phyloP scores from a whole-genome alignment of 2,797 vertebrate species.

The Pipistrellus kuhlii region DNA sequence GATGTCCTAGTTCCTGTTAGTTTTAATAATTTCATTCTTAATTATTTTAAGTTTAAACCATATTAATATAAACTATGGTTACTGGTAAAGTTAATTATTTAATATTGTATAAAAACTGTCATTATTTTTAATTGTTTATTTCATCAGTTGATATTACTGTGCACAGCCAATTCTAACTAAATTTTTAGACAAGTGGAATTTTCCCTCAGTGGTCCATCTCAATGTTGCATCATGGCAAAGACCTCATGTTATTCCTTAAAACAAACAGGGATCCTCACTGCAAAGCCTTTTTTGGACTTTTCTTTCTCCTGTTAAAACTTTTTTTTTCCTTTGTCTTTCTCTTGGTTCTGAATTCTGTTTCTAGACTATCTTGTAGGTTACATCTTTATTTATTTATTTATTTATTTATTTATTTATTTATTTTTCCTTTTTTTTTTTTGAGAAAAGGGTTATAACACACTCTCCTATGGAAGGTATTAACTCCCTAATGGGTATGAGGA shows the following conservation, averaged over 20 bases:
- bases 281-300: neutral
- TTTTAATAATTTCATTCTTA: constrained; percentile 55
- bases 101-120: neutral
- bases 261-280: neutral
- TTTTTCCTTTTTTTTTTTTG: no score
- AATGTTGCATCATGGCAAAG: neutral
- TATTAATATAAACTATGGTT: neutral
- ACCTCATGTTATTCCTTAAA: neutral
- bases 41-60: constrained; percentile 41
- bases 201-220: neutral
- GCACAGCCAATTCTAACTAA: neutral
- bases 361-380: neutral
- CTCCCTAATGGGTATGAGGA: no score
- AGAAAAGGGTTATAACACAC: no score
- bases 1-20: neutral
- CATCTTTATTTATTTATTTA: no score
- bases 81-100: neutral
- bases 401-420: no score
- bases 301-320: neutral
- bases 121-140: constrained; percentile 10
- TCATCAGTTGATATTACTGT: neutral
- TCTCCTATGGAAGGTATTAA: no score
- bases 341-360: neutral
- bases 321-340: neutral
- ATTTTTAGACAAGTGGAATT: neutral